A percentile compares a stretch with the other conserved stretches of the same genome.
These are phyloP conservation scores for Acleris laterana DNA, from an alignment of 2,888 invertebrate species.

Conservation along the genomic window DNA sequence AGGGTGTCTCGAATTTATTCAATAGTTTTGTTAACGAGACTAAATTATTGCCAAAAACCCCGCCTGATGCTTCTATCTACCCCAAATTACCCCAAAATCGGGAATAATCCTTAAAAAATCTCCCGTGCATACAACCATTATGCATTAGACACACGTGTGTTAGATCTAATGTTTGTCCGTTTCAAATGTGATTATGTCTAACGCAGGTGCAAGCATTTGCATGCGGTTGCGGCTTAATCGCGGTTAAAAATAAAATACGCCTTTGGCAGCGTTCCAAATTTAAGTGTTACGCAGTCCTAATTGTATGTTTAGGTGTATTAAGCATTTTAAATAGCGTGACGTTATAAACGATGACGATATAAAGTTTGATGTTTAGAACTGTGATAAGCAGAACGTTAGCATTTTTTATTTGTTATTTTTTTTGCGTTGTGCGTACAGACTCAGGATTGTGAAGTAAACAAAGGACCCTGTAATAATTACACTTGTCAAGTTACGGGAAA, in stretches of 20 bases:
- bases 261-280: constrained; percentile 3
- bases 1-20: too few relatives aligned
- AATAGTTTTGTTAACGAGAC: neutral
- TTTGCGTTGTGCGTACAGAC: too few relatives aligned
- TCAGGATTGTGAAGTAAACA: too few relatives aligned
- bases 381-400: too few relatives aligned
- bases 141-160: constrained; percentile 24
- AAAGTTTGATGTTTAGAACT: too few relatives aligned
- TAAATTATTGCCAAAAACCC: constrained; percentile 6
- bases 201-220: constrained; percentile 57
- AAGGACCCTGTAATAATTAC: too few relatives aligned
- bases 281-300: neutral
- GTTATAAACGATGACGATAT: neutral
- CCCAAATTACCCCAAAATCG: constrained; percentile 32
- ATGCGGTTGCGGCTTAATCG: neutral
- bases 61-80: neutral
- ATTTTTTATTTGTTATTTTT: too few relatives aligned
- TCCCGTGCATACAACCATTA: constrained; percentile 17
- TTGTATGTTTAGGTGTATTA: neutral
- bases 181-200: constrained; percentile 22
- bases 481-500: too few relatives aligned
- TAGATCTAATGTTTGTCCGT: constrained; percentile 12
- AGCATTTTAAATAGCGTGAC: neutral
- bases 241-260: constrained; percentile 4
- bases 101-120: constrained; percentile 32